A percentile compares a stretch with the other conserved stretches of the same genome.
Evolutionary conservation across 2,888 invertebrate species (phyloP).

Genomic region (Crossocerus cetratus): DNA sequence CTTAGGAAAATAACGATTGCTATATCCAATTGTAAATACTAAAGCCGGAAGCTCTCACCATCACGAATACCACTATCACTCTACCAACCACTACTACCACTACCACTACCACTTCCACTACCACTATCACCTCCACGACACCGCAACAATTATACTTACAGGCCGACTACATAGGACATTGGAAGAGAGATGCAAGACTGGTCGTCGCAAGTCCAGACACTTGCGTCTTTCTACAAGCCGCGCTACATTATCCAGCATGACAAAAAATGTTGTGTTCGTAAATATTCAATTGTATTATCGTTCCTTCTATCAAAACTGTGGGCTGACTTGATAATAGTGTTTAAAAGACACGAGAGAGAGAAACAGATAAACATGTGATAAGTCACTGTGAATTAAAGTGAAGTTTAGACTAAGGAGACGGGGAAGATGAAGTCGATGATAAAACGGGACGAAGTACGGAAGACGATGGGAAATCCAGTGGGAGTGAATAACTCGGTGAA

Average conservation of each 20-base stretch:
- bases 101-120: constrained; percentile 74
- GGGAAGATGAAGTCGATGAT: constrained; percentile 42
- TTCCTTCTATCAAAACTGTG: constrained; percentile 72
- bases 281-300: constrained; percentile 76
- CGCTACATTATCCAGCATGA: constrained; percentile 66
- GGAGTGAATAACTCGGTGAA: constrained; percentile 55
- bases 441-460: constrained; percentile 38
- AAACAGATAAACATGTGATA: constrained; percentile 74
- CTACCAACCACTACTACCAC: constrained; percentile 78
- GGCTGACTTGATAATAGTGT: constrained; percentile 70
- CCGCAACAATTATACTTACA: constrained; percentile 61
- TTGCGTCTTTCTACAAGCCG: constrained; percentile 66
- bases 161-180: constrained; percentile 62
- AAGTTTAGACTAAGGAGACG: constrained; percentile 62
- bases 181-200: constrained; percentile 66
- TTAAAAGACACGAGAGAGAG: constrained; percentile 54
- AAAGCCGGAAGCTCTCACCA: constrained; percentile 74
- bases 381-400: constrained; percentile 74
- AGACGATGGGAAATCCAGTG: constrained; percentile 44
- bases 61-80: constrained; percentile 75
- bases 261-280: constrained; percentile 73
- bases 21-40: constrained; percentile 73
- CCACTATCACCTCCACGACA: constrained; percentile 55
- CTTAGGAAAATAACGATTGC: constrained; percentile 64
- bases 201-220: constrained; percentile 61